phyloP scores from a whole-genome alignment of 2,888 invertebrate genomes.

The Apantesis nais region DNA sequence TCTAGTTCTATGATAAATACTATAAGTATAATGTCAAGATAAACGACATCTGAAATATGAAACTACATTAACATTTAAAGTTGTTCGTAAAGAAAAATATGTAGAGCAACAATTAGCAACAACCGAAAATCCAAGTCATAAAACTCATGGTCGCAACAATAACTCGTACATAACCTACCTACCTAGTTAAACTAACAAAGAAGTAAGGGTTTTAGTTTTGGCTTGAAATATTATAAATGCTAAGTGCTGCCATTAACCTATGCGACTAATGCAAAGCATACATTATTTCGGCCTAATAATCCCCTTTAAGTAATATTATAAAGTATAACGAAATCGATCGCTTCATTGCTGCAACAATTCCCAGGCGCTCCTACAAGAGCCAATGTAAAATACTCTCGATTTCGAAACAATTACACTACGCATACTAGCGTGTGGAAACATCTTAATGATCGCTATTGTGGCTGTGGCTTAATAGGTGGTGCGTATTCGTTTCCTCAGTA shows the following conservation, averaged over 20 bases:
- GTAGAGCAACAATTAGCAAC: not conserved
- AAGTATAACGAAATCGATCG: slow-evolving; percentile 45
- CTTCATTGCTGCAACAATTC: slow-evolving; percentile 49
- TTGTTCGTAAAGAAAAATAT: not conserved
- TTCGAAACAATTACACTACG: slow-evolving; percentile 80
- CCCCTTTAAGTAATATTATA: slow-evolving; percentile 4
- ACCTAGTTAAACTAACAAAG: not conserved
- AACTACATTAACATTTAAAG: not conserved
- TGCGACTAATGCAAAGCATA: not conserved
- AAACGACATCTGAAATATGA: not conserved
- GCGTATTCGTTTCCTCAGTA: slow-evolving; percentile 73
- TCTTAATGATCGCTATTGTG: slow-evolving; percentile 76
- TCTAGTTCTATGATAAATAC: not conserved
- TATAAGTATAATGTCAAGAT: not conserved
- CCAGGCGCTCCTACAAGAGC: slow-evolving; percentile 42
- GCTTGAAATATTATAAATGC: not conserved
- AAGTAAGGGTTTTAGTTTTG: not conserved
- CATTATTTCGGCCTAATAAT: not conserved
- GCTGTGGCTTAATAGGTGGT: slow-evolving; percentile 63
- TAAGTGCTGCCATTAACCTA: not conserved
- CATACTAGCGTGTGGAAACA: slow-evolving; percentile 77
- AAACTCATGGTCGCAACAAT: not conserved
- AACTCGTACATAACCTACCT: not conserved
- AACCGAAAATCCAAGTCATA: not conserved
- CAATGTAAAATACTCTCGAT: slow-evolving; percentile 72